These are phyloP conservation scores for Drosophila parvula DNA, from an alignment of 1,140 invertebrate genomes.

Conservation along the genomic window DNA sequence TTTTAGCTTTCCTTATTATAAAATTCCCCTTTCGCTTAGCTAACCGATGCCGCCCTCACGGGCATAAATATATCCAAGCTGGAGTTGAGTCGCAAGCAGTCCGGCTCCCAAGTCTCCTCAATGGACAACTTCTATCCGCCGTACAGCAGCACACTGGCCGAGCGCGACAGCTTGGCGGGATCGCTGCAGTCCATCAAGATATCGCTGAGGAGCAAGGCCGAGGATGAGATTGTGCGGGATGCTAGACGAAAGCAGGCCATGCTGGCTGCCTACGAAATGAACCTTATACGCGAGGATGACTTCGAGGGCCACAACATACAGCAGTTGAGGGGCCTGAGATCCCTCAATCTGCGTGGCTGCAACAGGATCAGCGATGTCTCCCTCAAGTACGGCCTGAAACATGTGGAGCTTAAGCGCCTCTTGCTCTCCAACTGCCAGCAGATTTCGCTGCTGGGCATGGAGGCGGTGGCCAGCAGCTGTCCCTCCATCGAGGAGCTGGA, in stretches of 20 bases:
- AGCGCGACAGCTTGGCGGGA: conserved; percentile 47
- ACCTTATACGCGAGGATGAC: conserved; percentile 84
- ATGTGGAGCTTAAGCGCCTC: conserved; percentile 85
- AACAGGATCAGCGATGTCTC: conserved; percentile 89
- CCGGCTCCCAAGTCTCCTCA: conserved; percentile 32
- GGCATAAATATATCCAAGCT: conserved; percentile 85
- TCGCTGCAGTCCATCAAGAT: conserved; percentile 84
- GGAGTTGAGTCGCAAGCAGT: conserved; percentile 58
- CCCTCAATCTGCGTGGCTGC: conserved; percentile 88
- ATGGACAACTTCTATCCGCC: conserved; percentile 61
- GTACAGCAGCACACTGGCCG: conserved; percentile 63
- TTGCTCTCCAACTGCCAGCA: conserved; percentile 88
- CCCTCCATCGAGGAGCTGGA: conserved; percentile 88
- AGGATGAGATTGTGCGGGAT: conserved; percentile 88
- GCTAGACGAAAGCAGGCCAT: conserved; percentile 87
- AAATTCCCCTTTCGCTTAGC: conserved; percentile 19
- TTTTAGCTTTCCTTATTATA: too few species aligned
- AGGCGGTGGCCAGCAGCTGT: conserved; percentile 87
- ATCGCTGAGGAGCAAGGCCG: conserved; percentile 87
- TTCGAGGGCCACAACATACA: conserved; percentile 86
- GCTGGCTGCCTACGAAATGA: conserved; percentile 86
- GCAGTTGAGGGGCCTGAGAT: conserved; percentile 85
- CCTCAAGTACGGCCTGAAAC: conserved; percentile 87
- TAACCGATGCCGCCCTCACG: conserved; percentile 88
- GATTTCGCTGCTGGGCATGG: conserved; percentile 87